Base-by-base conservation (phyloP, 1,140 invertebrate species). In the Ceratitis capitata region DNA sequence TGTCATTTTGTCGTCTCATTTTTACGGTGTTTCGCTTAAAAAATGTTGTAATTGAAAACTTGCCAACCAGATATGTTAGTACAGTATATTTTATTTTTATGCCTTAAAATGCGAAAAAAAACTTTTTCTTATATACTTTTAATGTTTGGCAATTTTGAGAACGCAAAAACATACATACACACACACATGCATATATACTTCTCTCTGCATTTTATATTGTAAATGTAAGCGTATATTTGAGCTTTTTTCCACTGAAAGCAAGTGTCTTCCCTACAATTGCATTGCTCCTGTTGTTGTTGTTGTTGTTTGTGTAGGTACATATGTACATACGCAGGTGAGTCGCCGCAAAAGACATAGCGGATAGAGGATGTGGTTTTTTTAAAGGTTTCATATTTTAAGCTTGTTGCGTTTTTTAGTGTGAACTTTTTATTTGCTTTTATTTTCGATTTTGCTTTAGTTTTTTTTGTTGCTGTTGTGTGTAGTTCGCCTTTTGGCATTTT, bases 21-120 rank as follows among this genome's bases (percentile, higher is more conserved):
- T 74, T 69, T 29, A 23, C 23, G 19, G 35, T 45, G 45, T 42
- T 84, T 84, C 53, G 83, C 26, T 78, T 47, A 23, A 85, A 85
- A 51, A 82, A 85, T 85, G 53, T 85, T 74, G 85, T 85, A 85
- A 85, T 82, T 85, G 74, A 85, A 85, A 82, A 82, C 85, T 47
- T 78, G 47, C n/a, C 84, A 51, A 85, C 16, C n/a, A n/a, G n/a
- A n/a, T n/a, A n/a, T n/a, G n/a, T n/a, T n/a, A n/a, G n/a, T n/a
- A n/a, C n/a, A n/a, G n/a, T n/a, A n/a, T n/a, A n/a, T n/a, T n/a
- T n/a, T n/a, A n/a, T n/a, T n/a, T n/a, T n/a, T 12, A 10, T 61
- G 29, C 12, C n/a, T 0, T 64, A n/a, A n/a, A n/a, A 14, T 64
- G 61, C 39, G 4, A 19, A 35, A 35, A 35, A 39, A 39, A 5